These are phyloP conservation scores for Helleia helle DNA, from an alignment of 2,888 invertebrate species.

Conservation along the genomic window DNA sequence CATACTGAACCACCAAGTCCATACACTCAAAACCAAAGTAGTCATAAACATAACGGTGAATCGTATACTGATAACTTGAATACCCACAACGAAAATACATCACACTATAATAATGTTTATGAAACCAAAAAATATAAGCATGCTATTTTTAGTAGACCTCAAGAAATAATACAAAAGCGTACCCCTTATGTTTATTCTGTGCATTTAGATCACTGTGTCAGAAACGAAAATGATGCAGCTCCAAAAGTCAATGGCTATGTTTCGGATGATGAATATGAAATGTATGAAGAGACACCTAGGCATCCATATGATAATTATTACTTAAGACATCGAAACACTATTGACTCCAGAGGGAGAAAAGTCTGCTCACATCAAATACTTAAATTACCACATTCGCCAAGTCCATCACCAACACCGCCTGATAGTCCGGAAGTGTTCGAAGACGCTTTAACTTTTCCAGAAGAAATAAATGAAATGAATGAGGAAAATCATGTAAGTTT, in stretches of 20 bases:
- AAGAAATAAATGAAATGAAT: constrained; percentile 24
- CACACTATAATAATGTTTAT: background rate
- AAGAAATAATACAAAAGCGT: constrained; percentile 22
- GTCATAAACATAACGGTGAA: background rate
- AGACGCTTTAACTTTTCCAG: constrained; percentile 24
- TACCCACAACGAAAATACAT: background rate
- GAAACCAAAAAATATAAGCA: background rate
- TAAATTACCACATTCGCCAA: constrained; percentile 37
- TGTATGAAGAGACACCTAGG: constrained; percentile 48
- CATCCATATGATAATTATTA: constrained; percentile 69
- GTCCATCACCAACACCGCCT: constrained; percentile 34
- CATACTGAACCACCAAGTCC: constrained; percentile 1
- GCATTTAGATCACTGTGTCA: constrained; percentile 33
- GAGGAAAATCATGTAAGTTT: constrained; percentile 48
- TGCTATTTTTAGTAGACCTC: constrained; percentile 17
- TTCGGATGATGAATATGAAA: constrained; percentile 41
- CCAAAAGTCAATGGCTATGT: constrained; percentile 37
- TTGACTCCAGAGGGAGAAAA: constrained; percentile 54
- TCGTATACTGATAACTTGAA: background rate
- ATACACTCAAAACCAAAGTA: background rate
- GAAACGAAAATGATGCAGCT: constrained; percentile 26
- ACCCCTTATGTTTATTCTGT: constrained; percentile 31
- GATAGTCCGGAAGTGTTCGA: constrained; percentile 35
- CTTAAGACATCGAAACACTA: constrained; percentile 50
- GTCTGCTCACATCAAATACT: constrained; percentile 61